Evolutionary conservation across 2,888 invertebrate species (phyloP), one percentile per base, ranked within the genome.

Genomic region (Aleiodes testaceus): DNA sequence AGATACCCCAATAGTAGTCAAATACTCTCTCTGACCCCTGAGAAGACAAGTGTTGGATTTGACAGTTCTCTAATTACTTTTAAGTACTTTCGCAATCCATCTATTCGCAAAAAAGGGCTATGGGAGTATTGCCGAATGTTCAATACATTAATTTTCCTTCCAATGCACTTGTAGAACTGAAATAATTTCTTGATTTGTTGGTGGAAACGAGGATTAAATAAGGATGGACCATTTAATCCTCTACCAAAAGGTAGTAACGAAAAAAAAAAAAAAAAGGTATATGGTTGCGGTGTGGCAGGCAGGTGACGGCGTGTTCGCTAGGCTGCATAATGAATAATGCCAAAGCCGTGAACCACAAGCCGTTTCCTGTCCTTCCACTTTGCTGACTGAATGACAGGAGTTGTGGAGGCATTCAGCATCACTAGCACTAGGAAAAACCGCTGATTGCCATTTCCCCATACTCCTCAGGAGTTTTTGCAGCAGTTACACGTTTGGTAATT

Each of bases 41-140:
- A 42, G 26, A 20, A 49, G 16, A 50, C 50, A 47, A 18, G 42
- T 49, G 45, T 16, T 52, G 79, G 78, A 81, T 78, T 82, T 84
- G 85, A 86, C 84, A 84, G 84, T 85, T 81, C 83, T 82, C 85
- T 86, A 84, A 86, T 85, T 85, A 83, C 84, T 85, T 85, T 84
- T 84, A 85, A 86, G 84, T 85, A 86, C 84, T 84, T 85, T 82
- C 80, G n/a, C 82, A 79, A 84, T 82, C 74, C 74, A 70, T 72
- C 44, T 61, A 45, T 65, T 65, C 61, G 9, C n/a, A n/a, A 26
- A 26, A 49, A 55, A 68, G 49, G 44, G 64, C 64, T 59, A 63
- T 71, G 66, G 66, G 71, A 71, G 44, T 22, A 14, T 66, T n/a
- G 63, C 66, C 70, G 63, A 14, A 47, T 69, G 69, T 69, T 63